These are phyloP conservation scores for Anabas testudineus DNA, from an alignment of 2,797 vertebrate genomes.

Conservation along the genomic window DNA sequence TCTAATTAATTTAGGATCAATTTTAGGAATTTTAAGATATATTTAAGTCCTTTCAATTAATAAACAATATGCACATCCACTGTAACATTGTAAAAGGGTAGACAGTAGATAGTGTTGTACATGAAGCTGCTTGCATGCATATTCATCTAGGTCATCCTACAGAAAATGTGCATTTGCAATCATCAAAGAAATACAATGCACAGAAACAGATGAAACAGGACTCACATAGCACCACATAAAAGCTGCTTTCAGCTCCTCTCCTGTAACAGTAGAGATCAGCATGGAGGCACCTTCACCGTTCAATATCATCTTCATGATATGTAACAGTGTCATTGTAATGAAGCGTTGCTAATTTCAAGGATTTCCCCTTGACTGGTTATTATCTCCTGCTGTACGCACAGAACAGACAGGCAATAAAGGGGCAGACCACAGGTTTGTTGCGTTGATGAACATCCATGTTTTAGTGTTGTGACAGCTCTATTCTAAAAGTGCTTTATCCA, in stretches of 20 bases:
- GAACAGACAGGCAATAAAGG: conserved; percentile 31
- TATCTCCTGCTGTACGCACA: conserved; percentile 26
- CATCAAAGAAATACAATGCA: conserved; percentile 65
- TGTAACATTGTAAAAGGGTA: conserved; percentile 32
- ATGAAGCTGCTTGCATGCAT: conserved; percentile 54
- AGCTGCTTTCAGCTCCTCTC: conserved; percentile 4
- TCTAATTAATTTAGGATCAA: too few relatives aligned
- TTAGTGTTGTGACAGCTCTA: conserved; percentile 53
- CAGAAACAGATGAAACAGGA: conserved; percentile 15
- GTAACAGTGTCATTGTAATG: conserved; percentile 30
- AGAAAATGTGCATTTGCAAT: conserved; percentile 73
- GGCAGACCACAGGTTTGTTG: conserved; percentile 35
- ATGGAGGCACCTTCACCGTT: conserved; percentile 7
- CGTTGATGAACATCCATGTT: conserved; percentile 41
- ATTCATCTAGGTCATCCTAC: conserved; percentile 79
- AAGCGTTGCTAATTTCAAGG: conserved; percentile 26
- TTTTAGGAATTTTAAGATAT: not conserved
- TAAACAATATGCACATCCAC: not conserved
- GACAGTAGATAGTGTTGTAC: conserved; percentile 32
- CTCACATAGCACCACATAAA: conserved; percentile 16
- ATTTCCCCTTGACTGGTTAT: conserved; percentile 30
- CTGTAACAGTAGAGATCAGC: conserved; percentile 23
- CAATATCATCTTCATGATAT: conserved; percentile 24
- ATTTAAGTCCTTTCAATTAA: not conserved
- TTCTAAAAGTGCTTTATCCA: conserved; percentile 47